Conservation (phyloP, 2,113 vertebrate genomes). For the Clupea harengus region DNA sequence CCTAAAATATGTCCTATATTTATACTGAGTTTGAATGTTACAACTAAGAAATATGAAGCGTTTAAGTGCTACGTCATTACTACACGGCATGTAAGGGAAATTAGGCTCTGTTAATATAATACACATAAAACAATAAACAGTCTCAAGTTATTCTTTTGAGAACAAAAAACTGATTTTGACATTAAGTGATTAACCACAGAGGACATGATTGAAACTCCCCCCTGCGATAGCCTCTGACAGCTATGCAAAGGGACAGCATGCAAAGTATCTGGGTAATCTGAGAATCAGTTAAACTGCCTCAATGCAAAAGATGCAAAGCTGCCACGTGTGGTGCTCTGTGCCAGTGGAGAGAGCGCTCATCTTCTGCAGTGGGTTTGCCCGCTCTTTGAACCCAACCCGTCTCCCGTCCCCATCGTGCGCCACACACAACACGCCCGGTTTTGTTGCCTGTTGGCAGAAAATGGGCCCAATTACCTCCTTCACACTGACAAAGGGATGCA, state of each 20-base stretch:
- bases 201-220: neutral
- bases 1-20: neutral
- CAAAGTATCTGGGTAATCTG: constrained; percentile 65
- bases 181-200: neutral
- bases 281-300: constrained; percentile 59
- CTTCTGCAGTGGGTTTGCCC: constrained; percentile 61
- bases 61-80: neutral
- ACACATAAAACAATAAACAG: neutral
- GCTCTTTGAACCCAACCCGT: constrained; percentile 66
- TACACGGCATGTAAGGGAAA: neutral
- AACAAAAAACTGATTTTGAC: neutral
- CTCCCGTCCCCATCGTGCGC: constrained; percentile 25
- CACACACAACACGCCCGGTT: constrained; percentile 12
- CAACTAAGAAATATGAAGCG: neutral
- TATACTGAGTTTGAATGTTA: neutral
- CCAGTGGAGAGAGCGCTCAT: constrained; percentile 38
- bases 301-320: constrained; percentile 70
- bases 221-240: neutral
- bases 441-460: constrained; percentile 50
- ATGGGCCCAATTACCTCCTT: constrained; percentile 59
- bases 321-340: constrained; percentile 37
- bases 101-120: neutral
- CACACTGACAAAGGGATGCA: constrained; percentile 67
- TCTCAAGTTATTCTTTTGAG: neutral
- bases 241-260: constrained; percentile 56